These are phyloP conservation scores for Phylloscopus whistleri DNA, from an alignment of 2,113 vertebrate species.

Conservation along the genomic window DNA sequence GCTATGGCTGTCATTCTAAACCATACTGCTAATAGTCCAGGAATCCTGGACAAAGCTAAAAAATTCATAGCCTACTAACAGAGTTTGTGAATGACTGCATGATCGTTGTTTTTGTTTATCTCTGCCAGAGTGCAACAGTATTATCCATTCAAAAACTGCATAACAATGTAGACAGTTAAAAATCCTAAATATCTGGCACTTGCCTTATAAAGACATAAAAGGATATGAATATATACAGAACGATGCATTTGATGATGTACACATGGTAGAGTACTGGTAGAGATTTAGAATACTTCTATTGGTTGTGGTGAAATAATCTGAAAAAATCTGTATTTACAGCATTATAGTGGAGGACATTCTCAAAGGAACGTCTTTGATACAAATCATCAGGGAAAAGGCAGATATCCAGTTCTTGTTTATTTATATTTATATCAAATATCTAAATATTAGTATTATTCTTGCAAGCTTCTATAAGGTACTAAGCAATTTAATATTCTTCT, in stretches of 20 bases:
- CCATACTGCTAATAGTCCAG: neutral
- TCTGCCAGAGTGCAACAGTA: neutral
- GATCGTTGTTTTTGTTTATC: neutral
- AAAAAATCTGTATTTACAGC: neutral
- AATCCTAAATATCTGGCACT: neutral
- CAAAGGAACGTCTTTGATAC: neutral
- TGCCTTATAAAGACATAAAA: neutral
- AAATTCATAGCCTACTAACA: neutral
- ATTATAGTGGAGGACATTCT: neutral
- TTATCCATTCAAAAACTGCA: neutral
- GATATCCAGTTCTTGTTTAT: neutral
- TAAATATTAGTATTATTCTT: neutral
- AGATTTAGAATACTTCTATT: neutral
- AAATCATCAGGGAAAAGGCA: neutral
- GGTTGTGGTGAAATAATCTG: neutral
- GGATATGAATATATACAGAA: neutral
- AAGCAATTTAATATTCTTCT: neutral
- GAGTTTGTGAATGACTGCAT: neutral
- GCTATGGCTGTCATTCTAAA: neutral
- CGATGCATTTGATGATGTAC: neutral
- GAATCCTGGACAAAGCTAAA: neutral
- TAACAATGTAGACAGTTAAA: neutral
- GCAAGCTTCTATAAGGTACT: neutral
- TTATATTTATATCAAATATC: neutral
- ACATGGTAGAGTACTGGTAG: accelerated